Percentiles rank a stretch among this genome's conserved stretches.
phyloP scores from a whole-genome alignment of 2,797 vertebrate species.

The Cyclura pinguis region DNA sequence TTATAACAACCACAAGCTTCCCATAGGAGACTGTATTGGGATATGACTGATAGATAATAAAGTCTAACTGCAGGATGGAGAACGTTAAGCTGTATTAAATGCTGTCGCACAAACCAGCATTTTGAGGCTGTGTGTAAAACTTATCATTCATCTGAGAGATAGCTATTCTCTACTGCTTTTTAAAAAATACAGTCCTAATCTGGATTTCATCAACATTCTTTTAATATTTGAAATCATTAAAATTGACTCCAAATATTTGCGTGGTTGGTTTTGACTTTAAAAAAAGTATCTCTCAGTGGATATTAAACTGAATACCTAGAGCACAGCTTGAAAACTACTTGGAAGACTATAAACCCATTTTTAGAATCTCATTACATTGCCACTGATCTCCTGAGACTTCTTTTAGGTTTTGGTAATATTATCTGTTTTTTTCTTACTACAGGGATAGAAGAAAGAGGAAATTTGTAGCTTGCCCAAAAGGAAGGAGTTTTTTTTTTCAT shows the following conservation, averaged over 20 bases:
- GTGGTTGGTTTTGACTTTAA: slow-evolving; percentile 66
- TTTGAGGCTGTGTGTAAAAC: slow-evolving; percentile 71
- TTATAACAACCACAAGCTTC: not conserved
- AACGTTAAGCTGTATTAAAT: not conserved
- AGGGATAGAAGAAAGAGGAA: slow-evolving; percentile 39
- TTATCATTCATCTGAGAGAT: slow-evolving; percentile 68
- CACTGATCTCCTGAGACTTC: slow-evolving; percentile 58
- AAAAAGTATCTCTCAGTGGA: slow-evolving; percentile 50
- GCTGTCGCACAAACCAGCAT: slow-evolving; percentile 38
- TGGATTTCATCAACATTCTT: slow-evolving; percentile 78
- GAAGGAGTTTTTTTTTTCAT: slow-evolving; percentile 19
- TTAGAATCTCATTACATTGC: slow-evolving; percentile 53
- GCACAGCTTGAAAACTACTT: slow-evolving; percentile 67
- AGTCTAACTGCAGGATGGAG: not conserved
- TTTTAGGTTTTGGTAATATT: slow-evolving; percentile 53
- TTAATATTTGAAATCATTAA: slow-evolving; percentile 67
- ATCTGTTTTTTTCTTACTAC: slow-evolving; percentile 46
- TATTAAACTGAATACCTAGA: slow-evolving; percentile 73
- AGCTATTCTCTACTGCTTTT: slow-evolving; percentile 58
- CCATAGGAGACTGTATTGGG: not conserved
- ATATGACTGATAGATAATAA: slow-evolving; percentile 16
- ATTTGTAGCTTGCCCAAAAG: slow-evolving; percentile 43
- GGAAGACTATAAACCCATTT: slow-evolving; percentile 60
- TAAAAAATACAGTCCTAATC: slow-evolving; percentile 66
- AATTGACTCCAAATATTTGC: slow-evolving; percentile 69